These are phyloP conservation scores for Temnothorax curvispinosus DNA, from an alignment of 1,140 invertebrate genomes.

Conservation along the genomic window DNA sequence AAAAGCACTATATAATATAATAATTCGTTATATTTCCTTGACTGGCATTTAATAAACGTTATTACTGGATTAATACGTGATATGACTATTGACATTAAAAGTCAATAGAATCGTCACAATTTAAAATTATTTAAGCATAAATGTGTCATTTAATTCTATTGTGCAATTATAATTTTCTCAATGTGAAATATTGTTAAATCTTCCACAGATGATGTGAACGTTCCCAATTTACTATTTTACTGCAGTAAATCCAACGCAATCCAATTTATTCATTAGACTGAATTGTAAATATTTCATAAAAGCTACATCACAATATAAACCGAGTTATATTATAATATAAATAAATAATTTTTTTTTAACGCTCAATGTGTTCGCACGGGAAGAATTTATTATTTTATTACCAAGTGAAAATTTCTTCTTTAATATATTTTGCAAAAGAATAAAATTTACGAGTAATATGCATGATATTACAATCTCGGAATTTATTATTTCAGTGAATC, in stretches of 20 bases:
- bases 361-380: background rate
- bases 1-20: background rate
- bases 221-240: constrained; percentile 7
- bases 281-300: constrained; percentile 42
- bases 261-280: constrained; percentile 4
- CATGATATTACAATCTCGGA: background rate
- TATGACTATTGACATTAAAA: background rate
- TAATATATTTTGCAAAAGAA: background rate
- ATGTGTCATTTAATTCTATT: constrained; percentile 24
- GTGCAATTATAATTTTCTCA: constrained; percentile 30
- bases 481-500: background rate
- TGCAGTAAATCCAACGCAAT: background rate
- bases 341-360: background rate
- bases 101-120: background rate
- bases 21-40: background rate
- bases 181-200: background rate
- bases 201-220: background rate
- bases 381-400: constrained; percentile 30
- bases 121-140: constrained; percentile 23
- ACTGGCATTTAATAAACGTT: background rate
- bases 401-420: background rate
- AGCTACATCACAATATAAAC: background rate
- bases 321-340: constrained; percentile 2
- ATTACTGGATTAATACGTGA: background rate
- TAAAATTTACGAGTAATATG: background rate